Percentiles rank a stretch among this genome's conserved stretches.
Evolutionary conservation across 2,888 invertebrate species (phyloP).

Genomic region (Pteria penguin): DNA sequence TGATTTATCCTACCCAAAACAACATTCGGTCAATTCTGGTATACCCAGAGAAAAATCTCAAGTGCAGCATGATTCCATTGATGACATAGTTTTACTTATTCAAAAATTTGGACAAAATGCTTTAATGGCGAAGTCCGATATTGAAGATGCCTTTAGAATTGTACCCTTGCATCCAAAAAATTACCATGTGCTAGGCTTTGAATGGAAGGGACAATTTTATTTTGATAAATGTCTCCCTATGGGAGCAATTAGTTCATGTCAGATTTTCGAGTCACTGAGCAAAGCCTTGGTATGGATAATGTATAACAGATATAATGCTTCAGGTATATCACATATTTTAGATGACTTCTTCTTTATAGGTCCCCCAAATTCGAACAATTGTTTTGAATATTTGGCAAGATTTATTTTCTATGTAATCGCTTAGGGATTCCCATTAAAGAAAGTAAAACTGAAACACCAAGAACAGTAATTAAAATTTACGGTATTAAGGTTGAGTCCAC

Average conservation of each 20-base stretch:
- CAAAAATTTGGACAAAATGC: not conserved
- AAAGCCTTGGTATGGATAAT: not conserved
- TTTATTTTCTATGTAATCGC: slow-evolving; percentile 9
- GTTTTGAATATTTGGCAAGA: not conserved
- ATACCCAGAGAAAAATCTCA: not conserved
- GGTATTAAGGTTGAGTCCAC: slow-evolving; percentile 28
- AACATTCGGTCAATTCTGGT: not conserved
- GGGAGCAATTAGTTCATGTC: not conserved
- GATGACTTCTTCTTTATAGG: not conserved
- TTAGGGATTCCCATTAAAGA: slow-evolving; percentile 7
- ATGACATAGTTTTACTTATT: not conserved
- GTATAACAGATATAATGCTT: not conserved
- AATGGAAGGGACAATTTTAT: not conserved
- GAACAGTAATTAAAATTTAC: slow-evolving; percentile 21
- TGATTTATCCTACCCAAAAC: not conserved
- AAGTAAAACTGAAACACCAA: not conserved
- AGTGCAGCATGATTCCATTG: not conserved
- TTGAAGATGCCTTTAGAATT: not conserved
- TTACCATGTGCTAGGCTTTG: not conserved
- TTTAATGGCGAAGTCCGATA: not conserved
- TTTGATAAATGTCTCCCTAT: not conserved
- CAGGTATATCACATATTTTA: not conserved
- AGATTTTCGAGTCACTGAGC: not conserved
- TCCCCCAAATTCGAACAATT: not conserved
- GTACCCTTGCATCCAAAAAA: not conserved